Conservation (phyloP, 2,888 invertebrate genomes). For the Pristionchus fissidentatus region DNA sequence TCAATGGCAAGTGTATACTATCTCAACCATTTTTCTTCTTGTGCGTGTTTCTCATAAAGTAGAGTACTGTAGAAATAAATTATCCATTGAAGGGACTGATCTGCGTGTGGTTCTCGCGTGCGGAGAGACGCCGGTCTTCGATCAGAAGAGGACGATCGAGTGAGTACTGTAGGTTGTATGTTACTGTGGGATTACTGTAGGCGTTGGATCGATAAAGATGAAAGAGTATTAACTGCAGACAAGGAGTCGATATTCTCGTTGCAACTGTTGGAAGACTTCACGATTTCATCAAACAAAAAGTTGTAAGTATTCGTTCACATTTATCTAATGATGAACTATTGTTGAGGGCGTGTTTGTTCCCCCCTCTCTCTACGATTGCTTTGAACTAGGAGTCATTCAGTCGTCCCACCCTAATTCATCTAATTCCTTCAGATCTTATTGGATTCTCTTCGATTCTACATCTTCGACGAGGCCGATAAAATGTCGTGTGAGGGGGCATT, state of each 20-base stretch:
- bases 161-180: background rate
- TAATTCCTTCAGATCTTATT: background rate
- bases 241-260: slow-evolving; percentile 35
- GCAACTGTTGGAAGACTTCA: slow-evolving; percentile 29
- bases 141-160: background rate
- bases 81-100: slow-evolving; percentile 10
- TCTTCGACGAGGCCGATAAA: slow-evolving; percentile 46
- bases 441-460: background rate
- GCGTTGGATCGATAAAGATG: background rate
- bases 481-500: slow-evolving; percentile 38
- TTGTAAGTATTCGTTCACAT: background rate
- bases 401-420: background rate
- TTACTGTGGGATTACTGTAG: background rate
- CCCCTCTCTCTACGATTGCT: too few relatives aligned
- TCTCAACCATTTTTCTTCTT: too few relatives aligned
- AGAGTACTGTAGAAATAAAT: background rate
- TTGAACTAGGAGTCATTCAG: too few relatives aligned
- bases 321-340: background rate
- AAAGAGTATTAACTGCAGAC: background rate
- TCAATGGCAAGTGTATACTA: background rate
- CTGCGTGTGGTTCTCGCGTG: background rate
- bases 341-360: too few relatives aligned
- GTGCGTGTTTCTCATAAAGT: too few relatives aligned
- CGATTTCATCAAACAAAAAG: background rate
- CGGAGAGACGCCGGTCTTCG: background rate